These are phyloP conservation scores for Ceratoteleas bidentatus DNA, from an alignment of 1,140 invertebrate genomes.

Conservation along the genomic window DNA sequence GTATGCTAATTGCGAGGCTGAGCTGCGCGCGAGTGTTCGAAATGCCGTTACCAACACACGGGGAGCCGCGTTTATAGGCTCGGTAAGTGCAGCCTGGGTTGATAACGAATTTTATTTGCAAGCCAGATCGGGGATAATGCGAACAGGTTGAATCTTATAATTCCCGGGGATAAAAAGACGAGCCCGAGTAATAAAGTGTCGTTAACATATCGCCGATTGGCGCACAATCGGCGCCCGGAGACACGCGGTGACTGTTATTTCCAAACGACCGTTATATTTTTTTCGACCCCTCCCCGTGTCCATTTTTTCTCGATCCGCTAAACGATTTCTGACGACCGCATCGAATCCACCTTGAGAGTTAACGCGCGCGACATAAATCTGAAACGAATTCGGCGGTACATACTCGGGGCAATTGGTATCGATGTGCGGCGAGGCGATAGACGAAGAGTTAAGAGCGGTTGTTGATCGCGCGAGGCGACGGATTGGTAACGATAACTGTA, in stretches of 20 bases:
- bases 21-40: slow-evolving; percentile 47
- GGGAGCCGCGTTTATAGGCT: slow-evolving; percentile 10
- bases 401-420: too few species aligned
- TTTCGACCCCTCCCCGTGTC: background rate
- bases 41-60: slow-evolving; percentile 51
- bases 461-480: too few species aligned
- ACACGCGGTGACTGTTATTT: slow-evolving; percentile 44
- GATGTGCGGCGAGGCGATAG: too few species aligned
- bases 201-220: slow-evolving; percentile 46
- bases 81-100: slow-evolving; percentile 38
- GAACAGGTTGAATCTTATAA: slow-evolving; percentile 49
- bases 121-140: slow-evolving; percentile 49
- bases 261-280: slow-evolving; percentile 33
- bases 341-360: background rate
- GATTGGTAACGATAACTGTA: too few species aligned
- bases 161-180: slow-evolving; percentile 32
- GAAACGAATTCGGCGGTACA: too few species aligned
- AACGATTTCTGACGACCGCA: slow-evolving; percentile 2
- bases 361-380: too few species aligned
- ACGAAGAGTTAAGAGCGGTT: too few species aligned
- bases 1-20: slow-evolving; percentile 76
- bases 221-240: slow-evolving; percentile 45
- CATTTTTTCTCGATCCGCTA: slow-evolving; percentile 3
- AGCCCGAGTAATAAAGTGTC: slow-evolving; percentile 44
- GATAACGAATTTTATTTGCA: slow-evolving; percentile 59